Evolutionary conservation across 2,888 invertebrate species (phyloP), one percentile per base, ranked within the genome.

Genomic region (Drosophila mayaguana): DNA sequence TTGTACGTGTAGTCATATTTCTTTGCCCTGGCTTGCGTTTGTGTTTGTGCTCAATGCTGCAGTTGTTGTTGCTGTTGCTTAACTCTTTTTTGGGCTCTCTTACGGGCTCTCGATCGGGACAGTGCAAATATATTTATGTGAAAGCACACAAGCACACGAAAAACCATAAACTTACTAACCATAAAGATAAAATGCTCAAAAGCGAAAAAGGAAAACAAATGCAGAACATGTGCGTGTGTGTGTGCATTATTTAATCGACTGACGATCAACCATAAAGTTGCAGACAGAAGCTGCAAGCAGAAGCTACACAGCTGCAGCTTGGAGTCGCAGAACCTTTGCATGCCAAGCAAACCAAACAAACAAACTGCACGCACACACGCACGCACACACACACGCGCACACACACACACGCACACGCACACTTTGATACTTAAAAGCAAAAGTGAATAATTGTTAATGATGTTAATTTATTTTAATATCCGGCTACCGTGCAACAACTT

Each of bases 1-100:
- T 79, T 82, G 82, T 86, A 86, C 86, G 87, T 86, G 88, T 88
- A 86, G 87, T 83, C 88, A 86, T 86, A 88, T 86, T 86, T 85
- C 83, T 85, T 77, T 68, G 76, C 66, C 68, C 67, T 55, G 65
- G 62, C 63, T 63, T 69, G 57, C 34, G 54, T 48, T 54, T 48
- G 57, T 45, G 34, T 34, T 12, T 20, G 57, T 46, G 57, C 11
- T 45, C 22, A 40, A 8, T 46, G 45, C 20, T 8, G 28, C 12
- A 25, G 12, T 59, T 20, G 12, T 16, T 34, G 16, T 38, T n/a
- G 36, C 20, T 51, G 3, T 36, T 40, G 20, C 43, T 61, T 55
- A 36, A 32, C 53, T 54, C 43, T 48, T 73, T 66, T 69, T 74
- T 74, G 64, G 72, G 57, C 32, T 32, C 68, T 71, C 67, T 71